phyloP scores from a whole-genome alignment of 2,113 vertebrate species.

The Dissostichus mawsoni region DNA sequence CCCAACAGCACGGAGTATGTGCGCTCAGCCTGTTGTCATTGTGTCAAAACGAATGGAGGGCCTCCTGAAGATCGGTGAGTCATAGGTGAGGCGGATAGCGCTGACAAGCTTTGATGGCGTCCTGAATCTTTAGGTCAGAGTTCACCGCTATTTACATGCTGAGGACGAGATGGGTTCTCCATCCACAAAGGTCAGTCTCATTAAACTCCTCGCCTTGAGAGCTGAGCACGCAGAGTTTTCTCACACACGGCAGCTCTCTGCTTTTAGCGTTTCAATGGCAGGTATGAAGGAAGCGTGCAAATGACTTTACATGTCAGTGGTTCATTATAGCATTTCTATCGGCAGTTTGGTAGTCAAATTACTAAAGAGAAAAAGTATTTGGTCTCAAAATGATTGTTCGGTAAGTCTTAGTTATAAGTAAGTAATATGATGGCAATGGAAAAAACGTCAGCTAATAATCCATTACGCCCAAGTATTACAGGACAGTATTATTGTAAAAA shows the following conservation, averaged over 20 bases:
- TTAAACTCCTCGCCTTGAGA: conserved; percentile 58
- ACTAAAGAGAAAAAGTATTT: too few relatives aligned
- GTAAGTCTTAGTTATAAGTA: neutral
- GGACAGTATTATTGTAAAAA: neutral
- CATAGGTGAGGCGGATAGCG: conserved; percentile 47
- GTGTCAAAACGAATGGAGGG: conserved; percentile 64
- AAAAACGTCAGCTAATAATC: neutral
- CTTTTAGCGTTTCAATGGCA: neutral
- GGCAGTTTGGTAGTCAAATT: neutral
- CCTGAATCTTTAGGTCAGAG: conserved; percentile 57
- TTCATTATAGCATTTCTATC: neutral
- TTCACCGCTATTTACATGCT: conserved; percentile 61
- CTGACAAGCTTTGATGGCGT: conserved; percentile 58
- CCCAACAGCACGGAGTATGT: conserved; percentile 40
- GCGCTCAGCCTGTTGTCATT: conserved; percentile 60
- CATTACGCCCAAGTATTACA: neutral
- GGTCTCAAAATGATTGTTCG: neutral
- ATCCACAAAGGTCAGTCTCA: conserved; percentile 75
- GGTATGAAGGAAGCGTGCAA: neutral
- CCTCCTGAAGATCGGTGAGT: conserved; percentile 61
- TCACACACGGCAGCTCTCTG: neutral
- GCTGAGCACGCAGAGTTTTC: conserved; percentile 2
- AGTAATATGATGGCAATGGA: neutral
- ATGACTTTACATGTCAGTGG: conserved; percentile 19
- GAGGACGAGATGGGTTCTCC: conserved; percentile 37